Base-by-base conservation (phyloP, 2,797 vertebrate species). In the Microctenopoma steveboyesi region DNA sequence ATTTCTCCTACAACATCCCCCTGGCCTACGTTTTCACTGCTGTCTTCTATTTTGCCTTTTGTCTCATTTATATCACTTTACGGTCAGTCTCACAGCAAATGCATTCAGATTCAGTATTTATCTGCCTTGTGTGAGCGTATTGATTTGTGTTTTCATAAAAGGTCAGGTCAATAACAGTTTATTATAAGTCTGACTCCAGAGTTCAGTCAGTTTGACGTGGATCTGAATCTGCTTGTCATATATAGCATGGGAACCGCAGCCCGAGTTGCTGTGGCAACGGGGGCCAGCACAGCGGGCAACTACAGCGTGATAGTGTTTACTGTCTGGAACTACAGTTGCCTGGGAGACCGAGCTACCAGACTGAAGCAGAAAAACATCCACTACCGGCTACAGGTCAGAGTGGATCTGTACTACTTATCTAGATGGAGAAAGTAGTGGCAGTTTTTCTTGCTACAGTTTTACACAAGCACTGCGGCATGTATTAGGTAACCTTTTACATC, bases 221-320 rank as follows among this genome's bases (percentile, higher is more conserved):
- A 37, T 83, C 51, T 82, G 51, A 71, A 15, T 82, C 51, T 30
- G 58, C 43, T 45, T 69, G 46, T 69, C 30, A 55, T 27, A 28
- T 5, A 35, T 77, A 98, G 96, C 67, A 95, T 95, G 62, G 95
- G 95, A 35, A 79, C 84, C 2, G 89, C 93, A 14, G 89, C 94
- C 55, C 94, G 93, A 50, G 88, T 94, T 86, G 93, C 89, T 5
- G 81, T 96, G 81, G 81, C 95, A 71, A 94, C 91, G 0, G 95
- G 94, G 67, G 92, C 93, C 4, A 83, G 88, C 7, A 11, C 89
- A 4, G 86, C 91, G 55, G 93, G 89, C 65, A 92, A 88, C 82
- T 97, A 97, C 93, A 96, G 95, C 78, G 81, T 86, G 77, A 91
- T 92, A 4, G 86, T 96, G 58, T 96, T 97, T 85, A 94, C 93